Conservation (phyloP, 2,113 vertebrate genomes). For the human (Homo sapiens) region DNA sequence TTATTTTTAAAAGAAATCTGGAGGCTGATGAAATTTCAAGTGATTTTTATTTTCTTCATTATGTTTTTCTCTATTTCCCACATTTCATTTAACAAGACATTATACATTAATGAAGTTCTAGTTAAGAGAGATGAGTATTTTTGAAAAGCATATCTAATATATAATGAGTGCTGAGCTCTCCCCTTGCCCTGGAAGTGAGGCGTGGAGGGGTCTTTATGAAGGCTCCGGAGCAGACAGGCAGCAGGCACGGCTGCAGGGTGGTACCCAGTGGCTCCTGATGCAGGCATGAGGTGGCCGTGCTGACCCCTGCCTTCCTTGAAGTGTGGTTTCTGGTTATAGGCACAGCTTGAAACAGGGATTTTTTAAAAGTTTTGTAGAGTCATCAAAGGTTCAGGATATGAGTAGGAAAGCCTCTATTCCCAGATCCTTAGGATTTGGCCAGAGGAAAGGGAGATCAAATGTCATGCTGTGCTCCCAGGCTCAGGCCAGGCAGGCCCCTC, state of each 20-base stretch:
- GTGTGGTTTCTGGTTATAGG: neutral
- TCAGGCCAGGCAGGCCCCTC: neutral
- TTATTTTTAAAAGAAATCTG: neutral
- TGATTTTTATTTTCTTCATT: neutral
- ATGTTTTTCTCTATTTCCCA: neutral
- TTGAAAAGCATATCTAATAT: neutral
- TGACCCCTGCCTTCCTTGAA: neutral
- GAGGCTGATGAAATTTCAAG: neutral
- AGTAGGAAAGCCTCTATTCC: neutral
- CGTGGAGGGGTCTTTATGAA: neutral
- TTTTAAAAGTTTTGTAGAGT: neutral
- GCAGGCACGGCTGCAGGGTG: fast-evolving
- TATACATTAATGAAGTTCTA: neutral
- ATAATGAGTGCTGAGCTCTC: neutral
- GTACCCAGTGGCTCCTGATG: fast-evolving
- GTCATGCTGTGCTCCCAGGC: neutral
- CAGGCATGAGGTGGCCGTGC: fast-evolving
- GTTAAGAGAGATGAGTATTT: neutral
- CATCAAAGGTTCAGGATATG: neutral
- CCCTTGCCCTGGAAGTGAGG: neutral
- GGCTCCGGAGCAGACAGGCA: neutral
- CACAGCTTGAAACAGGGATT: neutral
- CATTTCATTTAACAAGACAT: neutral
- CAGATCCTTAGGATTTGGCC: neutral
- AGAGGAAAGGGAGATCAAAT: neutral